phyloP scores from a whole-genome alignment of 2,113 vertebrate genomes.

The Glareola pratincola region DNA sequence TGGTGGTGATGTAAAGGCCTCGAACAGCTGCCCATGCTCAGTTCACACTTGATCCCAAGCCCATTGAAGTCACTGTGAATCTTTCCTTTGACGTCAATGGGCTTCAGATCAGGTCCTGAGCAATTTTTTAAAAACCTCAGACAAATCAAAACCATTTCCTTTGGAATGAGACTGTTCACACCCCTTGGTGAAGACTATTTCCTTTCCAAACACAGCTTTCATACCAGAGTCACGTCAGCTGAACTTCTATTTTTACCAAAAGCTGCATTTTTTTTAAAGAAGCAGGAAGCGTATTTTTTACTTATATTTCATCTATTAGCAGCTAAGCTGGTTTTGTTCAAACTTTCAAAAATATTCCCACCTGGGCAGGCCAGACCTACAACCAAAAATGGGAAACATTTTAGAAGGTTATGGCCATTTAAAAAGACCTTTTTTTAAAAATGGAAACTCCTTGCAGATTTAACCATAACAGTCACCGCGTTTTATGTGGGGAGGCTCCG shows the following conservation, averaged over 20 bases:
- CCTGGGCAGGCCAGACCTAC: not conserved
- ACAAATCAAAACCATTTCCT: conserved; percentile 66
- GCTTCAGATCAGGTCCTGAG: conserved; percentile 48
- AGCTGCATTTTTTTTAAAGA: conserved; percentile 5
- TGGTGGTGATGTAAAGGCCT: not conserved
- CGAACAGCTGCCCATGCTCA: not conserved
- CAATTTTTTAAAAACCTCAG: conserved; percentile 53
- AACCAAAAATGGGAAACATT: not conserved
- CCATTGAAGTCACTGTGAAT: conserved; percentile 28
- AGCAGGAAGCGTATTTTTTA: not conserved
- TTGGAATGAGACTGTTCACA: conserved; percentile 35
- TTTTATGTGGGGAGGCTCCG: not conserved
- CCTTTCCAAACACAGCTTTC: conserved; percentile 42
- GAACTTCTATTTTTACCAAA: conserved; percentile 35
- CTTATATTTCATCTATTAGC: not conserved
- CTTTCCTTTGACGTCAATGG: conserved; percentile 61
- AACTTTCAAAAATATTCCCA: not conserved
- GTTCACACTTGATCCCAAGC: conserved; percentile 14
- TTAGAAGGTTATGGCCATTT: not conserved
- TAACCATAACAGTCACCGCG: not conserved
- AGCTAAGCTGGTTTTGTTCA: not conserved
- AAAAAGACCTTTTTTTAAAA: not conserved
- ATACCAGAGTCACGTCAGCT: not conserved
- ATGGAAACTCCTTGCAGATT: not conserved
- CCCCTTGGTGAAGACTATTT: conserved; percentile 49